Conservation (phyloP, 2,888 invertebrate species). For the Apoda limacodes region DNA sequence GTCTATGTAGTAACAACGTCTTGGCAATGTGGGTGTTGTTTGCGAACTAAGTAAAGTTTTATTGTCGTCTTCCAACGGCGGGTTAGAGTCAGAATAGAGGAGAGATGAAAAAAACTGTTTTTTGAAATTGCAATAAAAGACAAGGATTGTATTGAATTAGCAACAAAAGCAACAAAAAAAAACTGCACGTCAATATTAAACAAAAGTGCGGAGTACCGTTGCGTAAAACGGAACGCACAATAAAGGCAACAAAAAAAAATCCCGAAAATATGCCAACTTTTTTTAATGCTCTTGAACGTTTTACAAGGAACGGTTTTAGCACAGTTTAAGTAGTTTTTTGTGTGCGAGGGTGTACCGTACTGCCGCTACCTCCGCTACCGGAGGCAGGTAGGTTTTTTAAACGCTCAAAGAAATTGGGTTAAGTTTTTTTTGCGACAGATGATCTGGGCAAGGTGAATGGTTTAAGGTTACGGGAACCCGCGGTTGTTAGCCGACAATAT, state of each 20-base stretch:
- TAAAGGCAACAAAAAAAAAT: slow-evolving; percentile 39
- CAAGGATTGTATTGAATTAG: slow-evolving; percentile 20
- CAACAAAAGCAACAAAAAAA: slow-evolving; percentile 20
- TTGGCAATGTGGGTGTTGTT: too few relatives aligned
- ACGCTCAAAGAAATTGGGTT: slow-evolving; percentile 56
- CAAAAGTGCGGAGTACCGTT: slow-evolving; percentile 46
- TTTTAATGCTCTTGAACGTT: slow-evolving; percentile 32
- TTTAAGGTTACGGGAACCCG: slow-evolving; percentile 63
- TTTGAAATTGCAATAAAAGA: slow-evolving; percentile 24
- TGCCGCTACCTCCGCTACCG: slow-evolving; percentile 54
- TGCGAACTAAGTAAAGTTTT: too few relatives aligned
- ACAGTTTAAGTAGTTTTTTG: slow-evolving; percentile 39
- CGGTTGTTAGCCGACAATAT: slow-evolving; percentile 41
- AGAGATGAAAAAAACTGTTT: too few relatives aligned
- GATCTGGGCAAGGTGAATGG: slow-evolving; percentile 58
- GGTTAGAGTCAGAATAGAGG: too few relatives aligned
- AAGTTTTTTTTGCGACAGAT: slow-evolving; percentile 49
- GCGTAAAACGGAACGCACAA: slow-evolving; percentile 37
- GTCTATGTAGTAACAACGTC: too few relatives aligned
- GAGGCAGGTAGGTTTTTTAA: slow-evolving; percentile 55
- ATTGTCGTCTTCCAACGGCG: too few relatives aligned
- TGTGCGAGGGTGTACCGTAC: slow-evolving; percentile 35
- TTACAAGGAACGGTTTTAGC: too few relatives aligned
- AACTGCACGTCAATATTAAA: slow-evolving; percentile 23
- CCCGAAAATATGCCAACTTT: slow-evolving; percentile 38